phyloP scores from a whole-genome alignment of 2,797 vertebrate genomes.

The Adelosebastes latens region DNA sequence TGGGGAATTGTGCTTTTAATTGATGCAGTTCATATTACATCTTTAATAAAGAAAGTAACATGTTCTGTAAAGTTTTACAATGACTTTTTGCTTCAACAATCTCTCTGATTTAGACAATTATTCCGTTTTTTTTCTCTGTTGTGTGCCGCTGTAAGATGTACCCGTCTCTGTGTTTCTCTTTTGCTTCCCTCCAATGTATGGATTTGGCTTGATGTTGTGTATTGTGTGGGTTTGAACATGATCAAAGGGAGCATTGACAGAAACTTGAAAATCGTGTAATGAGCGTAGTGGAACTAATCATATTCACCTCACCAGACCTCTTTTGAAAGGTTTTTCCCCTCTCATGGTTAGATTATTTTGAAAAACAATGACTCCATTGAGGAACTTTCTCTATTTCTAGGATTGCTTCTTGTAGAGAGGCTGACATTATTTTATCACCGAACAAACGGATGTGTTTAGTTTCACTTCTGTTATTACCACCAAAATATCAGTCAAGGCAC shows the following conservation, averaged over 20 bases:
- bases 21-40: background rate
- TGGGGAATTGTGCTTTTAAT: background rate
- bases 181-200: background rate
- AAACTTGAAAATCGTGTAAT: slow-evolving; percentile 42
- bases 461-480: slow-evolving; percentile 24
- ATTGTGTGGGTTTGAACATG: slow-evolving; percentile 4
- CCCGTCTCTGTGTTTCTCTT: background rate
- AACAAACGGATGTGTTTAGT: slow-evolving; percentile 1
- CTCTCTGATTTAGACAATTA: background rate
- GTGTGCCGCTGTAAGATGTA: background rate
- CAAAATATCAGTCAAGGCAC: background rate
- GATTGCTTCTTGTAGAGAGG: background rate
- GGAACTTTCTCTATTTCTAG: background rate
- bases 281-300: slow-evolving; percentile 11
- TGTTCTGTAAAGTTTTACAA: background rate
- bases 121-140: background rate
- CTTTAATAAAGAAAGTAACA: background rate
- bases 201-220: background rate
- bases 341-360: slow-evolving; percentile 12
- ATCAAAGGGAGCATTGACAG: slow-evolving; percentile 28
- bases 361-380: slow-evolving; percentile 39
- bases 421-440: background rate
- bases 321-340: slow-evolving; percentile 23
- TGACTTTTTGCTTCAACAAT: background rate
- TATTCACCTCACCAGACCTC: background rate